phyloP scores from a whole-genome alignment of 2,888 invertebrate genomes.

The Ophion slaviceki region DNA sequence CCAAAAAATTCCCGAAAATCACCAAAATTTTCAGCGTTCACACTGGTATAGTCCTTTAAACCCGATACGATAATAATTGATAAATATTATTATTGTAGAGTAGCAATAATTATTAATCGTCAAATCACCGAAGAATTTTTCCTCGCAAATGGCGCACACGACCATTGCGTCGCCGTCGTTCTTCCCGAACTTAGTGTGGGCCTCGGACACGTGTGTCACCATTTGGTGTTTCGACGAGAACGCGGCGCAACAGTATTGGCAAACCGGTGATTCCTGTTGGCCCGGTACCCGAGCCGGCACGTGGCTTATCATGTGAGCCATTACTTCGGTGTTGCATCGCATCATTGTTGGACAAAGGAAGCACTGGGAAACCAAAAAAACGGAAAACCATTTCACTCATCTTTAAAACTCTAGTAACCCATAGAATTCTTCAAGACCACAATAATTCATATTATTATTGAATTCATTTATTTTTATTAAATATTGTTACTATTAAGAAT shows the following conservation, averaged over 20 bases:
- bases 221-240: slow-evolving; percentile 81
- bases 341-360: slow-evolving; percentile 78
- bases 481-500: no score
- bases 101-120: no score
- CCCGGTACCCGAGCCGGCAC: slow-evolving; percentile 80
- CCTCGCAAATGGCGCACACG: slow-evolving; percentile 86
- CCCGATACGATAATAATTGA: not conserved
- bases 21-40: no score
- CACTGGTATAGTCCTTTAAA: no score
- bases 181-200: slow-evolving; percentile 81
- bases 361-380: slow-evolving; percentile 70
- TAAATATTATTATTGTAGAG: no score
- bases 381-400: not conserved
- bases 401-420: not conserved
- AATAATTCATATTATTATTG: no score
- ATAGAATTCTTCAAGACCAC: no score
- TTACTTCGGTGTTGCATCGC: slow-evolving; percentile 80
- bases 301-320: slow-evolving; percentile 81
- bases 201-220: slow-evolving; percentile 79
- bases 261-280: slow-evolving; percentile 79
- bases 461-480: no score
- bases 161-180: slow-evolving; percentile 79
- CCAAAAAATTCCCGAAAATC: no score
- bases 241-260: slow-evolving; percentile 81
- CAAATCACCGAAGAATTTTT: slow-evolving; percentile 82